phyloP scores from a whole-genome alignment of 2,888 invertebrate species.

The Epirrhoe alternata region DNA sequence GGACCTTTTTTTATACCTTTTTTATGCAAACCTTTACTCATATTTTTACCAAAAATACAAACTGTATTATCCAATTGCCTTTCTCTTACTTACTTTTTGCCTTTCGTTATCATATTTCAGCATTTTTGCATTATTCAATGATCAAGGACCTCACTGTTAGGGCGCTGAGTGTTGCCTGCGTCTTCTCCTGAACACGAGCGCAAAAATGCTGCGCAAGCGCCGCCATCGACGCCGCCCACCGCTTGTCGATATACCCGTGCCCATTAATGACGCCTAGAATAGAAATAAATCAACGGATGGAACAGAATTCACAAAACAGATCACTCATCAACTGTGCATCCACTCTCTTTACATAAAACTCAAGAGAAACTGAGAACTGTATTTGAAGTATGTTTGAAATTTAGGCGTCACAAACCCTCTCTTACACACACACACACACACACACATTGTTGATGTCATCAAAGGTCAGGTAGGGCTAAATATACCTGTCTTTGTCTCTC shows the following conservation, averaged over 20 bases:
- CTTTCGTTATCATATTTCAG: background rate
- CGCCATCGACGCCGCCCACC: conserved; percentile 92
- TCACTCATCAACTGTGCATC: too few relatives aligned
- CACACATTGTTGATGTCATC: too few relatives aligned
- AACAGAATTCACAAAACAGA: too few relatives aligned
- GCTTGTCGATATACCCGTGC: conserved; percentile 74
- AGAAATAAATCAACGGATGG: too few relatives aligned
- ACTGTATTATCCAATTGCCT: background rate
- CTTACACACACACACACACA: too few relatives aligned
- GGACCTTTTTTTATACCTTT: background rate
- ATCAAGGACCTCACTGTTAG: conserved; percentile 47
- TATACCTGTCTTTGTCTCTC: conserved; percentile 87
- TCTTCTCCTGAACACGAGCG: conserved; percentile 90
- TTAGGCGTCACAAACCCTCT: too few relatives aligned
- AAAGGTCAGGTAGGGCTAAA: background rate
- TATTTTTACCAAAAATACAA: background rate
- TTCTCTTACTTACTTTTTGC: background rate
- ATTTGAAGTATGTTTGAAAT: too few relatives aligned
- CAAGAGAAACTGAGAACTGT: too few relatives aligned
- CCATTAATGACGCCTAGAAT: conserved; percentile 77
- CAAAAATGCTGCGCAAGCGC: conserved; percentile 92
- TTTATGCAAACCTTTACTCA: background rate
- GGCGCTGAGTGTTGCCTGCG: conserved; percentile 73
- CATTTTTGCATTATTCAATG: too few relatives aligned
- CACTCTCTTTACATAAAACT: too few relatives aligned